phyloP scores from a whole-genome alignment of 2,888 invertebrate species.

The Oscheius sp. region DNA sequence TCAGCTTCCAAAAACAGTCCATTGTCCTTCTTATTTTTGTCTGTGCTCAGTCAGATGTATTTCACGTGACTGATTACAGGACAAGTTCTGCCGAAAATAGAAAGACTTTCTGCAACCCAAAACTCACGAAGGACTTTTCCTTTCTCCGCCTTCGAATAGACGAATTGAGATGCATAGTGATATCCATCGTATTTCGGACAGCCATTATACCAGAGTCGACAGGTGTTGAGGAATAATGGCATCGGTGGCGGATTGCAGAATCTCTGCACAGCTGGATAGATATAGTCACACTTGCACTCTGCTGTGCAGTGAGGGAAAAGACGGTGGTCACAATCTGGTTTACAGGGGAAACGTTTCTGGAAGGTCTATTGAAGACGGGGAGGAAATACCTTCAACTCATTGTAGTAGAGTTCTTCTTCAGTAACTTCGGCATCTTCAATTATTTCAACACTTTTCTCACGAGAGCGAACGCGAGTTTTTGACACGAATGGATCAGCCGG shows the following conservation, averaged over 20 bases:
- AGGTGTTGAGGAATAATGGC: constrained; percentile 63
- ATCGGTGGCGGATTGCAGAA: constrained; percentile 67
- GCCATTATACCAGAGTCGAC: constrained; percentile 64
- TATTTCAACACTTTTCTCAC: constrained; percentile 2
- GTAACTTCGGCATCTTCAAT: constrained; percentile 36
- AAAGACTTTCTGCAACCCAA: background rate
- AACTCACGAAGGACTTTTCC: constrained; percentile 58
- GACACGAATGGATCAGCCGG: constrained; percentile 46
- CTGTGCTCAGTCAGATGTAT: too few relatives aligned
- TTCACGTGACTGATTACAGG: too few relatives aligned
- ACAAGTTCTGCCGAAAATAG: background rate
- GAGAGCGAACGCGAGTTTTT: constrained; percentile 26
- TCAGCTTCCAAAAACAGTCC: background rate
- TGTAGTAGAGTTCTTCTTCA: constrained; percentile 42
- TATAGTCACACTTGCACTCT: constrained; percentile 63
- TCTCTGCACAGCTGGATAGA: constrained; percentile 60
- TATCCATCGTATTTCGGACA: constrained; percentile 63
- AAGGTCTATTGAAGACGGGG: constrained; percentile 4
- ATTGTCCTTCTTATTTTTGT: background rate
- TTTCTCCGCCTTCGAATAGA: constrained; percentile 65
- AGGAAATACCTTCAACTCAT: constrained; percentile 37
- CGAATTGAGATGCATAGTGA: constrained; percentile 64
- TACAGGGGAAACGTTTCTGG: constrained; percentile 61
- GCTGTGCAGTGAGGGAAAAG: constrained; percentile 61
- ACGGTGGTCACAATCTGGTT: constrained; percentile 58